phyloP scores from a whole-genome alignment of 1,140 invertebrate genomes.

The Apis cerana region DNA sequence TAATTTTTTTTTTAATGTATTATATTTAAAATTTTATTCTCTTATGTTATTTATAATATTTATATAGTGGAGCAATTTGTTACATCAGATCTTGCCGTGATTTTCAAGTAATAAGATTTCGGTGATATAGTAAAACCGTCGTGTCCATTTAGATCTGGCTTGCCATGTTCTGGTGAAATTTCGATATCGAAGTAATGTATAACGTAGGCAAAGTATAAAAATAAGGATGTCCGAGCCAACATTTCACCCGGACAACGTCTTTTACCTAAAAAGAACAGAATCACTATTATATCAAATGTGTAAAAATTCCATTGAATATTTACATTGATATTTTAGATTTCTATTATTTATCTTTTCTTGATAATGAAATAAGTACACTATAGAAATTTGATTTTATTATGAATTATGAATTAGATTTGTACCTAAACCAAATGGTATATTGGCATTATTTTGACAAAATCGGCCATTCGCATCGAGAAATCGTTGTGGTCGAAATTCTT shows the following conservation, averaged over 20 bases:
- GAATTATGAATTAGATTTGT: background rate
- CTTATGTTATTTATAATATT: background rate
- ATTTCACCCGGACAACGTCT: constrained; percentile 85
- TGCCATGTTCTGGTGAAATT: constrained; percentile 64
- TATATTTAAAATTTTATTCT: background rate
- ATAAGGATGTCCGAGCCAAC: constrained; percentile 82
- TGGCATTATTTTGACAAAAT: constrained; percentile 82
- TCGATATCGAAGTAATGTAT: constrained; percentile 81
- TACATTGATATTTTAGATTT: background rate
- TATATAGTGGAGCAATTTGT: background rate
- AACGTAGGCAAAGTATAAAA: constrained; percentile 81
- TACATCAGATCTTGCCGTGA: constrained; percentile 45
- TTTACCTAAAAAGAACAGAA: constrained; percentile 79
- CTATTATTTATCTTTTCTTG: background rate
- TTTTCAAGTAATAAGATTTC: constrained; percentile 76
- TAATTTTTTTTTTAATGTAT: background rate
- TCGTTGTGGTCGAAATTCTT: constrained; percentile 86
- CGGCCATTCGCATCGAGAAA: constrained; percentile 86
- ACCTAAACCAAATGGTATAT: constrained; percentile 89
- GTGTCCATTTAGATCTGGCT: constrained; percentile 73
- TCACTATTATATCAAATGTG: background rate
- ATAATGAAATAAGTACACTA: too few relatives aligned
- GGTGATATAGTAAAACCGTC: constrained; percentile 82
- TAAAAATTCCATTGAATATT: background rate
- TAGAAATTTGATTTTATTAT: background rate